These are phyloP conservation scores for Platorchestia sp. DNA, from an alignment of 1,140 invertebrate genomes.

Conservation along the genomic window DNA sequence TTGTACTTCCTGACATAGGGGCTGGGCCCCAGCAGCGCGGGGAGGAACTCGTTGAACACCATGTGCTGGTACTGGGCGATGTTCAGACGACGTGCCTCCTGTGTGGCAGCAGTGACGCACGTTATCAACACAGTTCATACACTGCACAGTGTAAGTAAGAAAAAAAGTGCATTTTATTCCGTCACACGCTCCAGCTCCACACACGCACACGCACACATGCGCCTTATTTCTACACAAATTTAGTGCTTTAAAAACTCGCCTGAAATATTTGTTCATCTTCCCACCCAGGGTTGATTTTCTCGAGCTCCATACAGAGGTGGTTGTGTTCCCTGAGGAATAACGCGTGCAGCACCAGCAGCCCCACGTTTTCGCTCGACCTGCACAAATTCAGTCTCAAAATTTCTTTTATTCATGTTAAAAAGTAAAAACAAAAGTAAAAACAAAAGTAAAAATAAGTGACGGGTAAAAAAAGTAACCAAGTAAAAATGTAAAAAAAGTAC, in stretches of 20 bases:
- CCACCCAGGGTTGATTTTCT: conserved; percentile 73
- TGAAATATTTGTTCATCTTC: conserved; percentile 76
- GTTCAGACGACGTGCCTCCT: conserved; percentile 69
- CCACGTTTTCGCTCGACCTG: conserved; percentile 54
- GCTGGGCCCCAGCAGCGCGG: conserved; percentile 64
- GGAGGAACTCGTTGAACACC: conserved; percentile 73
- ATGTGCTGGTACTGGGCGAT: conserved; percentile 73
- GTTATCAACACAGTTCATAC: no score
- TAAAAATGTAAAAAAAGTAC: no score
- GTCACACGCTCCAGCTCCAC: no score
- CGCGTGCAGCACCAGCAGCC: conserved; percentile 69
- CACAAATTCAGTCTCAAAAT: neutral
- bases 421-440: neutral
- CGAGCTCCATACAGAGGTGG: conserved; percentile 70
- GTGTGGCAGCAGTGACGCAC: neutral
- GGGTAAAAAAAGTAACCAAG: neutral
- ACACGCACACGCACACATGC: neutral
- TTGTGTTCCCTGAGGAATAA: conserved; percentile 75
- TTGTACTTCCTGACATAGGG: neutral
- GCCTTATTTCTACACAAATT: no score
- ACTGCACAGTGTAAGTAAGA: no score
- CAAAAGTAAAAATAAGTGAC: neutral
- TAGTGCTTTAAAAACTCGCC: no score
- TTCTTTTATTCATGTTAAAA: neutral
- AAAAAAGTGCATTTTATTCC: neutral